Conservation (phyloP, 2,797 vertebrate species). For the Myotis pilosus region DNA sequence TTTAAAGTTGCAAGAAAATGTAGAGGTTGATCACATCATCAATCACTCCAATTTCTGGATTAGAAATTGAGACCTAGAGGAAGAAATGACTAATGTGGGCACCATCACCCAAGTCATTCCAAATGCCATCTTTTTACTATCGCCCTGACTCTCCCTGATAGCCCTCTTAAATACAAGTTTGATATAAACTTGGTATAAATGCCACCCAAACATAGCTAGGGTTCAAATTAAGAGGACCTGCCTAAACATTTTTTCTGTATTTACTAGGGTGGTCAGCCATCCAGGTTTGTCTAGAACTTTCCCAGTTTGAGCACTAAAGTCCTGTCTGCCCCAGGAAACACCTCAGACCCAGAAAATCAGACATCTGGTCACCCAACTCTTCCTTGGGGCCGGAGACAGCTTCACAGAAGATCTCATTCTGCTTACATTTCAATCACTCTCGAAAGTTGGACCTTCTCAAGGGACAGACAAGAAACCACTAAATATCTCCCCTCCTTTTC, state of each 20-base stretch:
- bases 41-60: neutral
- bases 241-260: neutral
- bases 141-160: neutral
- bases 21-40: neutral
- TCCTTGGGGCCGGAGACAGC: neutral
- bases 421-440: neutral
- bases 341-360: neutral
- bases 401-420: neutral
- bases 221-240: neutral
- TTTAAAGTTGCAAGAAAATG: neutral
- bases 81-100: neutral
- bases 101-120: neutral
- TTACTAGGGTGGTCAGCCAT: neutral
- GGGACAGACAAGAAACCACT: neutral
- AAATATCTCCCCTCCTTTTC: neutral
- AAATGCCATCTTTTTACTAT: neutral
- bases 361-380: neutral
- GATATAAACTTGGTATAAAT: conserved; percentile 27
- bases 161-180: neutral
- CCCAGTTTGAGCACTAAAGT: neutral
- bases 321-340: neutral
- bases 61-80: neutral
- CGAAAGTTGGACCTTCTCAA: neutral
- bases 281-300: neutral
- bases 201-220: neutral